Evolutionary conservation across 2,888 invertebrate species (phyloP), one percentile per base, ranked within the genome.

Genomic region (Siphlonurus alternatus): DNA sequence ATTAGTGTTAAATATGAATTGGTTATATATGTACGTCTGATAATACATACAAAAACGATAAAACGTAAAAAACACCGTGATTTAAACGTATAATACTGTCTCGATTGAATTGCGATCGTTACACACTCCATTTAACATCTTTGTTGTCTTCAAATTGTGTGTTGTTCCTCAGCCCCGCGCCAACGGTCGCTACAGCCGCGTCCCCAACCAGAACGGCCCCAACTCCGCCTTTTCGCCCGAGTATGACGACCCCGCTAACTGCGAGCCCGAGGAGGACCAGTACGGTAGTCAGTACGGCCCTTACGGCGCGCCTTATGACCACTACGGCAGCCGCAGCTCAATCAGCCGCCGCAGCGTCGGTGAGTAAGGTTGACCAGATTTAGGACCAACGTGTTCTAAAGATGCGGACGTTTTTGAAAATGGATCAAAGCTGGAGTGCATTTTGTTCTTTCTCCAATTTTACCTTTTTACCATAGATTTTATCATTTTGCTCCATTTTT

Each of bases 171-270:
- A 76, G 75, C 75, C 74, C 61, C 73, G 75, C 61, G 70, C 71
- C 24, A 75, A 74, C 23, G 71, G 81, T 69, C 86, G 89, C 71
- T 88, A 88, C 74, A 88, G 87, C 54, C 85, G 88, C 71, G 88
- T 83, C 59, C 81, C 81, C 67, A 82, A 81, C 53, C 81, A 86
- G 75, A 89, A 89, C 70, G 90, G 89, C 70, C 76, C 77, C 61
- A 76, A 76, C 66, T 76, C 77, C 60, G 76, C 78, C 24, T 80
- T 80, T 70, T 78, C 79, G 1, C 92, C 93, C 65, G 93, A 93
- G 79, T 93, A 93, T 76, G 93, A 93, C 75, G 93, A 93, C 76
- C 93, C 93, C 53, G 93, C 93, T 5, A 92, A 93, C 76, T 92
- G 91, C 76, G 89, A 89, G 20, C 89, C 90, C 61, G 93, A 93